Percentiles rank a stretch among this genome's conserved stretches.
Evolutionary conservation across 2,888 invertebrate genomes (phyloP).

Genomic region (Perizoma flavofasciatum): DNA sequence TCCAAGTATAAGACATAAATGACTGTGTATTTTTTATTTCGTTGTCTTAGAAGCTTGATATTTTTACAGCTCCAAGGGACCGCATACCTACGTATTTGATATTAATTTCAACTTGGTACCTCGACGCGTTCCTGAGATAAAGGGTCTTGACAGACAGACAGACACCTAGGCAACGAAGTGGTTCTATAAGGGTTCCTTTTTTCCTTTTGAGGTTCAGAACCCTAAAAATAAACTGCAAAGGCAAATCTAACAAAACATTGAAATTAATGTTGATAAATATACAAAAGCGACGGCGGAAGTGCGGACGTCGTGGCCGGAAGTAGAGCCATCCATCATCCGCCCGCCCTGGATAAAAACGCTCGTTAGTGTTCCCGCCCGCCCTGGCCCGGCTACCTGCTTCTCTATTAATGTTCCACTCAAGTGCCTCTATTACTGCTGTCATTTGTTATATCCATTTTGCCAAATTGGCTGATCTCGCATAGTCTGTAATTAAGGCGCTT

Average conservation of each 20-base stretch:
- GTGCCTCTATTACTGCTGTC: conserved; percentile 81
- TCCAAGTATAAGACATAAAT: no score
- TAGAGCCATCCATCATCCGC: conserved; percentile 80
- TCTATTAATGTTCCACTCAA: conserved; percentile 83
- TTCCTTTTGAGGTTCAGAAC: no score
- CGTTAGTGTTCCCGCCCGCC: conserved; percentile 69
- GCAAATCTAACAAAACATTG: conserved; percentile 67
- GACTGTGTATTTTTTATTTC: no score
- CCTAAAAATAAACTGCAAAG: conserved; percentile 30
- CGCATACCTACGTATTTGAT: no score
- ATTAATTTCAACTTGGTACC: no score
- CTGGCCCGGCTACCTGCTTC: conserved; percentile 69
- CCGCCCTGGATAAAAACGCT: conserved; percentile 83
- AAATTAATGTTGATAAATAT: conserved; percentile 82
- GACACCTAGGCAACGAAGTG: no score
- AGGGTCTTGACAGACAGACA: no score
- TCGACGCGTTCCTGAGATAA: no score
- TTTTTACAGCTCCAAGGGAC: no score
- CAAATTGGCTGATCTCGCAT: conserved; percentile 77
- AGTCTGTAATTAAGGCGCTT: conserved; percentile 56
- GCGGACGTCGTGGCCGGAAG: conserved; percentile 78
- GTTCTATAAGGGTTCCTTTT: no score
- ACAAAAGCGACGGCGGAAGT: conserved; percentile 70
- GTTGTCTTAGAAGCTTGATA: no score
- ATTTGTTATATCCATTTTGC: conserved; percentile 83